Percentiles rank a stretch among this genome's conserved stretches.
Evolutionary conservation across 2,888 invertebrate species (phyloP).

Genomic region (Acanthoscelides obtectus): DNA sequence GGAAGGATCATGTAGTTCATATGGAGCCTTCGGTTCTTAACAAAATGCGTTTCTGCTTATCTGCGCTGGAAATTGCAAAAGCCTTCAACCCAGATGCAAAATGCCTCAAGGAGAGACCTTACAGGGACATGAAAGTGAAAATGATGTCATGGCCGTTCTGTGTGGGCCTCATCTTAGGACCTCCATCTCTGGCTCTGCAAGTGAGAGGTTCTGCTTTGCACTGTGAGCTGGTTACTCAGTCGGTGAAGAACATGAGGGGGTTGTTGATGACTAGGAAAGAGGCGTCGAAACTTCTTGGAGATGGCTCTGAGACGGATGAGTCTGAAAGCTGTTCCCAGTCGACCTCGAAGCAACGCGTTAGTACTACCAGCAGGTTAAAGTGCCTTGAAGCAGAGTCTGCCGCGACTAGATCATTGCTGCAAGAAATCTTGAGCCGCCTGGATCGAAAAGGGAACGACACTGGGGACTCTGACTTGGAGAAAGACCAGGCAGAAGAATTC

Average conservation of each 20-base stretch:
- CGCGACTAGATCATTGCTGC: too few species aligned
- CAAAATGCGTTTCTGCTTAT: slow-evolving; percentile 27
- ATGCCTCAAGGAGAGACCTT: slow-evolving; percentile 21
- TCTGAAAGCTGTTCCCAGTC: neutral
- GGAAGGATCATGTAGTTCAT: slow-evolving; percentile 3
- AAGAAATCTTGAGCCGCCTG: too few species aligned
- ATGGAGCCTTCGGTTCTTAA: slow-evolving; percentile 21
- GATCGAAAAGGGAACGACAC: too few species aligned
- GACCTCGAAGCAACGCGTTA: neutral
- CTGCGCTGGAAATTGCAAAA: slow-evolving; percentile 22
- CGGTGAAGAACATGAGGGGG: too few species aligned
- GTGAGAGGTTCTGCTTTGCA: neutral
- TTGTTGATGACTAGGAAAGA: too few species aligned
- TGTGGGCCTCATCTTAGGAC: slow-evolving; percentile 12
- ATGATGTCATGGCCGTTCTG: slow-evolving; percentile 30
- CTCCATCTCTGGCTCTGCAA: neutral
- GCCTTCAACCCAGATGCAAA: slow-evolving; percentile 23
- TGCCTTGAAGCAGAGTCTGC: too few species aligned
- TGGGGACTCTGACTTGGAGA: too few species aligned
- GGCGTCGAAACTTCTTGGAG: too few species aligned
- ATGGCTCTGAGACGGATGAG: too few species aligned
- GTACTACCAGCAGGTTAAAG: too few species aligned
- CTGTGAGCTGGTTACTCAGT: too few species aligned
- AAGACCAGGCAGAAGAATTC: too few species aligned
- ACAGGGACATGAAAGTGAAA: slow-evolving; percentile 22